Evolutionary conservation across 1,140 invertebrate genomes (phyloP).

Genomic region (Microplitis mediator): DNA sequence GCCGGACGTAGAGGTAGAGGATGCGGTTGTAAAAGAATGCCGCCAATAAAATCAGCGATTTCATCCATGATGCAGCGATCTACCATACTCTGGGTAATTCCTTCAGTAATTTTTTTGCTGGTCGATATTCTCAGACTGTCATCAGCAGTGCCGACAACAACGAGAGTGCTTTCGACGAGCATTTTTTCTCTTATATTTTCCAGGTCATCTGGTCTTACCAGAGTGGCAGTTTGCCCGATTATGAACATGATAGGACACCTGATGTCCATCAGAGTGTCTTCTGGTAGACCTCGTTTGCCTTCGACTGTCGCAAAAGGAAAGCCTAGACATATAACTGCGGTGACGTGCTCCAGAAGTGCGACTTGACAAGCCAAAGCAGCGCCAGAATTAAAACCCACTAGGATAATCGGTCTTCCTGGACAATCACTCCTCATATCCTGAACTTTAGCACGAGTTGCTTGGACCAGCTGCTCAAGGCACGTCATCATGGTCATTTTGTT

Average conservation of each 20-base stretch:
- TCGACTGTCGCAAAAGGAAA: constrained; percentile 79
- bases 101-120: constrained; percentile 72
- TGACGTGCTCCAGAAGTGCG: constrained; percentile 71
- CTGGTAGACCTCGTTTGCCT: constrained; percentile 77
- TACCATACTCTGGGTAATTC: constrained; percentile 82
- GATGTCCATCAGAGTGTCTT: constrained; percentile 78
- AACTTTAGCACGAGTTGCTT: constrained; percentile 72
- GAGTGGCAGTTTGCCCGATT: constrained; percentile 76
- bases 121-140: constrained; percentile 76
- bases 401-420: constrained; percentile 74
- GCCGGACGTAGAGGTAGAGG: constrained; percentile 64
- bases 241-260: constrained; percentile 80
- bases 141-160: constrained; percentile 84
- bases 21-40: constrained; percentile 66
- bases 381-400: constrained; percentile 79
- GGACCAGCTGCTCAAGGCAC: constrained; percentile 74
- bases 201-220: constrained; percentile 72
- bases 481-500: constrained; percentile 63
- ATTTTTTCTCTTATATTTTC: constrained; percentile 79
- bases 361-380: constrained; percentile 74
- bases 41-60: constrained; percentile 68
- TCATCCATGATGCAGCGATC: constrained; percentile 78
- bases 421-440: constrained; percentile 72
- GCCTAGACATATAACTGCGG: constrained; percentile 79
- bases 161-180: constrained; percentile 75